Evolutionary conservation across 2,113 vertebrate genomes (phyloP), one percentile per base, ranked within the genome.

Genomic region (Cyphomyrus discorhynchus): DNA sequence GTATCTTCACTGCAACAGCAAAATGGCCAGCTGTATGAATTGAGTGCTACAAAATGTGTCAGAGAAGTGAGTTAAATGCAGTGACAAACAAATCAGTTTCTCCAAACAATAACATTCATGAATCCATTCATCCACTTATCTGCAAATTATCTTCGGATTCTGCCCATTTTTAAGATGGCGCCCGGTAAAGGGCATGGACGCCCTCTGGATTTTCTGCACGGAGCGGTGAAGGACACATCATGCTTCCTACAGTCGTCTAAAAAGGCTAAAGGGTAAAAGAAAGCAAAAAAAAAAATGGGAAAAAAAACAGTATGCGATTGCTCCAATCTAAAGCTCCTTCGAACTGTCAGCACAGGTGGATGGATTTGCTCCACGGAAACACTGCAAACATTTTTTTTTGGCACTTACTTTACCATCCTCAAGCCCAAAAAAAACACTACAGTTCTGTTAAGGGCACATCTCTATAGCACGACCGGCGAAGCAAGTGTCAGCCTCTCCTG

Each of bases 401-500:
- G 13, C 27, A 35, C 84, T 53, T 82, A 15, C 88, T 90, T 35
- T 13, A 88, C 52, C 58, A 82, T 56, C 89, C 77, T 50, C 58
- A 77, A 85, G 50, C 49, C 58, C 6, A 56, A 87, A 27, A 21
- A 21, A 47, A 39, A 70, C 52, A 82, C 8, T 19, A n/a, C 53
- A 9, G 10, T 45, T 45, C 49, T 70, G 88, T 82, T 47, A 35
- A 80, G 83, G 31, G 47, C 62, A 50, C 42, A 88, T 35, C 27
- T 58, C 85, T 90, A 83, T 90, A 92, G 90, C 93, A 92, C 91
- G 92, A 93, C 92, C 89, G 86, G 74, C 52, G 86, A 56, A 85
- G 91, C 86, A 52, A 89, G 91, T 82, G 77, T 91, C 90, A 74
- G 2, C 84, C 89, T 46, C 19, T 11, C 70, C 27, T 17, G 3